phyloP scores from a whole-genome alignment of 2,888 invertebrate species.

The Sabellastarte sp. region DNA sequence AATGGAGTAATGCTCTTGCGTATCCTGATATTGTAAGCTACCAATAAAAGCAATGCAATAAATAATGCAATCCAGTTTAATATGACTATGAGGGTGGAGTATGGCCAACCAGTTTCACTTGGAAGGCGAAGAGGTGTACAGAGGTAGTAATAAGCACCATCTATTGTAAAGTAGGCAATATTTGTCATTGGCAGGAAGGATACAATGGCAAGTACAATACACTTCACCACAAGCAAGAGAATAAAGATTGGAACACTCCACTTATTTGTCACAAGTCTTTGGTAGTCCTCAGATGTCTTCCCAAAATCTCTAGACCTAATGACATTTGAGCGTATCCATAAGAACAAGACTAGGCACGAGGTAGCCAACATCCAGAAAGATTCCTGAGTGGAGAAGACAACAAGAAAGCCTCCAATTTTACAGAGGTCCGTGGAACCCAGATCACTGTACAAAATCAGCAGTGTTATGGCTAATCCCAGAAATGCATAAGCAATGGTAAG shows the following conservation, averaged over 20 bases:
- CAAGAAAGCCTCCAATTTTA: not conserved
- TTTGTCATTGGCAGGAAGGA: slow-evolving; percentile 1
- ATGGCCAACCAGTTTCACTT: not conserved
- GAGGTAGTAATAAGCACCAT: not conserved
- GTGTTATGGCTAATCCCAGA: not conserved
- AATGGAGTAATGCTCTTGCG: too few species aligned
- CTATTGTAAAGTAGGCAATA: not conserved
- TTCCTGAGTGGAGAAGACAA: not conserved
- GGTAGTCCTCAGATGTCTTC: too few species aligned
- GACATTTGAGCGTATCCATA: not conserved
- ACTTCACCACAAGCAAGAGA: not conserved
- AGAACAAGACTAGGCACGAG: not conserved
- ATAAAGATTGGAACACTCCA: not conserved
- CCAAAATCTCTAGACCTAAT: not conserved
- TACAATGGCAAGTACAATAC: not conserved
- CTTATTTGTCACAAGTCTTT: slow-evolving; percentile 1
- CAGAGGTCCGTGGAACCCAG: not conserved
- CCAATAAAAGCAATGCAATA: not conserved
- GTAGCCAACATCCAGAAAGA: not conserved
- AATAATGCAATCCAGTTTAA: not conserved
- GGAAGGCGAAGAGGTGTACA: not conserved
- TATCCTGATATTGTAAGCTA: too few species aligned
- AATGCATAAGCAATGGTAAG: not conserved
- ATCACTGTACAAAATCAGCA: not conserved
- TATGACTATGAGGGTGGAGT: not conserved